Conservation (phyloP, 2,113 vertebrate genomes). For the Halichoerus grypus region DNA sequence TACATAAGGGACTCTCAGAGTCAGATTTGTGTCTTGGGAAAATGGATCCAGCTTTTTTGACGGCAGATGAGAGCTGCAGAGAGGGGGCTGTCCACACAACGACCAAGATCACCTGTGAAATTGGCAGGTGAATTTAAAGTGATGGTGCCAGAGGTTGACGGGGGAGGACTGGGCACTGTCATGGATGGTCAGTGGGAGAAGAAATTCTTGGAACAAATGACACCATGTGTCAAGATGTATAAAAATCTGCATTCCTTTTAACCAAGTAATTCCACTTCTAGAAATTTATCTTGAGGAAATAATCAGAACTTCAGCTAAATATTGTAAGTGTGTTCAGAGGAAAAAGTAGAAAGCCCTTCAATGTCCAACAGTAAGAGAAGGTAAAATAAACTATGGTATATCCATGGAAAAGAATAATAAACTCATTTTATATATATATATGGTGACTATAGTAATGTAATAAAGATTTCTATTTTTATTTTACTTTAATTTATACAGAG, state of each 20-base stretch:
- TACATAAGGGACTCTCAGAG: neutral
- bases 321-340: neutral
- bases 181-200: neutral
- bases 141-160: rapidly evolving
- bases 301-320: neutral
- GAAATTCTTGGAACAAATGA: neutral
- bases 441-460: neutral
- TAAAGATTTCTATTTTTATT: neutral
- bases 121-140: neutral
- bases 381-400: neutral
- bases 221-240: neutral
- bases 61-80: neutral
- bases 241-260: neutral
- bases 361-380: neutral
- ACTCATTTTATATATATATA: neutral
- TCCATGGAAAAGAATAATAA: neutral
- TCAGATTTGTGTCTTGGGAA: neutral
- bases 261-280: neutral
- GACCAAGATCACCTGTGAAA: neutral
- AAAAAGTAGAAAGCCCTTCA: neutral
- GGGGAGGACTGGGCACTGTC: too few species aligned
- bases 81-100: rapidly evolving
- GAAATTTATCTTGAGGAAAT: neutral
- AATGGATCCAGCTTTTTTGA: neutral
- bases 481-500: neutral